Base-by-base conservation (phyloP, 2,888 invertebrate species). In the Pardosa pseudoannulata region DNA sequence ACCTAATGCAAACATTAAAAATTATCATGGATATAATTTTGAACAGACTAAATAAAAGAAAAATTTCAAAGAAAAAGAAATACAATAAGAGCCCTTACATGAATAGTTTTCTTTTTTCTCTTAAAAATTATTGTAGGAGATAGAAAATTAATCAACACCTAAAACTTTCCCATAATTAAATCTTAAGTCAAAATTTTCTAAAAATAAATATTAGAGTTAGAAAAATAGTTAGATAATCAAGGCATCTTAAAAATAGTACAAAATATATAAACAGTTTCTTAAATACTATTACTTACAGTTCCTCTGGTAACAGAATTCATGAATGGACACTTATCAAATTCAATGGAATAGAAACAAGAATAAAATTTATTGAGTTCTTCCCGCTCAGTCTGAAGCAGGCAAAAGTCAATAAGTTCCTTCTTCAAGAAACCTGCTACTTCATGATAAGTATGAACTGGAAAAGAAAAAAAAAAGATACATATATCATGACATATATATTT, bases 281-380 rank as follows among this genome's bases (percentile, higher is more conserved):
- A 0, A 7, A 36, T 7, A 7, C 5, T 36, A 65, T n/a, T 41
- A 79, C 86, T 75, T 74, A 86, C 86, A 50, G 29, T 86, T 29
- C 79, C 86, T 68, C 86, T 68, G 5, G 32, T 62, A 9, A 86
- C 79, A 28, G 50, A 32, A 27, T 67, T 64, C 86, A 79, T 79
- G 0, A 86, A 86, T 2, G 86, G 79, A 31, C 86, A 86, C 31
- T 75, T 86, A 32, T 79, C 86, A 50, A 70, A 86, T 64, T 86
- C 86, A 19, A 79, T 50, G 16, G 86, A 86, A 41, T 73, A 68
- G 50, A 86, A 86, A 2, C 73, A 73, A 0, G 79, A 86, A 64
- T 86, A 86, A 36, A 29, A 86, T 9, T 46, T 56, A 64, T 64
- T 75, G 23, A 62, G 31, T 36, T 86, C 86, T 50, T 79, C 41